Evolutionary conservation across 2,888 invertebrate species (phyloP).

Genomic region (Tridacna crocea): DNA sequence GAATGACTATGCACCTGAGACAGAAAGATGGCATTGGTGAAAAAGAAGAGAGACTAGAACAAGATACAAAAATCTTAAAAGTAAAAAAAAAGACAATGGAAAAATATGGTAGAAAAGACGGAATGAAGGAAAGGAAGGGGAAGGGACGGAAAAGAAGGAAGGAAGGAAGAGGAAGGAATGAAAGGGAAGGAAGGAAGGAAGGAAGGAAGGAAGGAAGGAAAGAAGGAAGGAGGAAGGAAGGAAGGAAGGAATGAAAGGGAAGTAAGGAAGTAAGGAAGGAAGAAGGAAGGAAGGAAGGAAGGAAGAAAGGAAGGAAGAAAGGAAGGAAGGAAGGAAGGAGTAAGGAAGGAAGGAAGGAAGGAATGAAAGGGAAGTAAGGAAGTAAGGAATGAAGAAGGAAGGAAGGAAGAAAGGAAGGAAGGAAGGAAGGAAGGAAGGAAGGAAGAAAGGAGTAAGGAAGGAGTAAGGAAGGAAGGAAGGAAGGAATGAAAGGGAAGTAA

Average conservation of each 20-base stretch:
- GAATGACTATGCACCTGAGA: no score
- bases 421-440: neutral
- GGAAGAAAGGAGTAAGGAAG: neutral
- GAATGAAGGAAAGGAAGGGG: neutral
- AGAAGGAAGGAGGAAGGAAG: neutral
- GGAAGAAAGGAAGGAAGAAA: neutral
- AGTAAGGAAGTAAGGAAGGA: no score
- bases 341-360: no score
- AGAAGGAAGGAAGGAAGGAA: no score
- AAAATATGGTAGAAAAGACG: neutral
- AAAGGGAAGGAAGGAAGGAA: neutral
- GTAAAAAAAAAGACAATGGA: neutral
- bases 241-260: no score
- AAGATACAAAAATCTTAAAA: neutral
- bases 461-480: neutral
- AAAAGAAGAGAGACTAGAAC: neutral
- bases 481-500: neutral
- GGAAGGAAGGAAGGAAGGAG: neutral
- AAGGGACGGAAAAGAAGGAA: neutral
- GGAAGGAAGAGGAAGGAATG: neutral
- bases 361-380: no score
- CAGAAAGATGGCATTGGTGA: neutral
- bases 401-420: no score
- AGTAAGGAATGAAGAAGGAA: no score
- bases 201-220: neutral